Base-by-base conservation (phyloP, 1,140 invertebrate genomes). In the Neodiprion lecontei region DNA sequence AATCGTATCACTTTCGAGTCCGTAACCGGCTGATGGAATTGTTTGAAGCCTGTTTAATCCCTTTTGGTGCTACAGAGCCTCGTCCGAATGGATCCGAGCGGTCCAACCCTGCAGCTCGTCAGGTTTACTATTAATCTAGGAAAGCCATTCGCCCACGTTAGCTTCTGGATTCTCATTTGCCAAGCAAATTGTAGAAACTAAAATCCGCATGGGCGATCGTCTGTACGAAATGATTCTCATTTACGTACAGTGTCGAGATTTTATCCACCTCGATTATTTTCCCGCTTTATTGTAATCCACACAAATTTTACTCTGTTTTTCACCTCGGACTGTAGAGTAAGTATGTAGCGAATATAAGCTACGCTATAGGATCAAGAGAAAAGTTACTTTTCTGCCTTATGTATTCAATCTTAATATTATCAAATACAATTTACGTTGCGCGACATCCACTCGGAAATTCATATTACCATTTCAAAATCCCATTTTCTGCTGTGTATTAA, bases 1-100 rank as follows among this genome's bases (percentile, higher is more conserved):
- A 61, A 61, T 61, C 53, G 9, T 61, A 61, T 61, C 53, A 61
- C 53, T 61, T 61, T 17, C 5, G n/a, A 61, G n/a, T 61, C 53
- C 53, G 28, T 3, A 40, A 61, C 53, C 53, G 53, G 53, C 53
- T 61, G 53, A 61, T 61, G 53, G 53, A 17, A 61, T 61, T 61
- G 53, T 61, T 61, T 61, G 53, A 61, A 61, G 53, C 53, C 11
- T 61, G 53, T 61, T 61, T 61, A 61, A 61, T 61, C 53, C 53
- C n/a, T 40, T 40, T 17, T 14, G 53, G 11, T 12, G n/a, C n/a
- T 11, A 12, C 8, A 11, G 53, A 17, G n/a, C 7, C 53, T 12
- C 7, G 11, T 12, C n/a, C 9, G 53, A 61, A 61, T 61, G 53
- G 53, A 17, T 17, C 53, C 11, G 53, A 14, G 53, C 11, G 53